Evolutionary conservation across 2,113 vertebrate genomes (phyloP).

Genomic region (Anseranas semipalmata): DNA sequence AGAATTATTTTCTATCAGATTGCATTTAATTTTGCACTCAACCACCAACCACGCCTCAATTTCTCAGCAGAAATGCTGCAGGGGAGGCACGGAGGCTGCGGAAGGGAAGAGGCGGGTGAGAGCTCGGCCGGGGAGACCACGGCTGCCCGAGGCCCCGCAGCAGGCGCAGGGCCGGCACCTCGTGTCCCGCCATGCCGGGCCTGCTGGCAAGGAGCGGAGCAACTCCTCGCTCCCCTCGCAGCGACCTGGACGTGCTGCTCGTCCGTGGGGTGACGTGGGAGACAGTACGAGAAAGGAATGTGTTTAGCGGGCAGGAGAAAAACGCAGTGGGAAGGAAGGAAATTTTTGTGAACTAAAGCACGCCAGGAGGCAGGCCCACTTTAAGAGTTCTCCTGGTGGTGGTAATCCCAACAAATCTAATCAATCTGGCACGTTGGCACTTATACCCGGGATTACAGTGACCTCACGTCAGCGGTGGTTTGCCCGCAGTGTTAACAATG

Average conservation of each 20-base stretch:
- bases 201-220: not conserved
- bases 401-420: not conserved
- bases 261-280: not conserved
- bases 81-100: not conserved
- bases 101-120: not conserved
- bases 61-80: not conserved
- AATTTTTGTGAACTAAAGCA: not conserved
- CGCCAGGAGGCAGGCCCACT: not conserved
- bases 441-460: not conserved
- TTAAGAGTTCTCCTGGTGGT: not conserved
- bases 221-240: not conserved
- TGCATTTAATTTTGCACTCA: not conserved
- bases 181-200: too few species aligned
- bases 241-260: not conserved
- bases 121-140: not conserved
- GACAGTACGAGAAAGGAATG: not conserved
- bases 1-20: not conserved
- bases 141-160: too few species aligned
- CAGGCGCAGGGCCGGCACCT: too few species aligned
- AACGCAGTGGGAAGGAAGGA: not conserved
- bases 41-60: not conserved
- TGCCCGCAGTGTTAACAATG: not conserved
- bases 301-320: not conserved
- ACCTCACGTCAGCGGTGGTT: not conserved
- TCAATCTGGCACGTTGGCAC: not conserved